Conservation (phyloP, 2,888 invertebrate genomes). For the Neelides folsomi region DNA sequence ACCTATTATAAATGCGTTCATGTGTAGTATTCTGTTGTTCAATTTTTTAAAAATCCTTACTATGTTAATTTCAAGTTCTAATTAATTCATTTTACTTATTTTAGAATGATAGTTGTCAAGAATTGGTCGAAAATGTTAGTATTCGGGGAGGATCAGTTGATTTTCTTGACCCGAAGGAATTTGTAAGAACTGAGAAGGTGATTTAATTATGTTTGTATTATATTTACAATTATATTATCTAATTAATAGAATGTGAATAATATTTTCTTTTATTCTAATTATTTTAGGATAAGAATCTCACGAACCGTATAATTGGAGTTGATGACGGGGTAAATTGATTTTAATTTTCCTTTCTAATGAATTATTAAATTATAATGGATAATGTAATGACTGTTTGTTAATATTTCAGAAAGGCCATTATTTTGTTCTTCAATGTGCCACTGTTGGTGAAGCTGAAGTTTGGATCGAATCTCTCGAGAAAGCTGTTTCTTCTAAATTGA, state of each 20-base stretch:
- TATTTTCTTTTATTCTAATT: not conserved
- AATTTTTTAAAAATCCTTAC: too few species aligned
- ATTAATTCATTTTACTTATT: too few species aligned
- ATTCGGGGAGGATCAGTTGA: conserved; percentile 43
- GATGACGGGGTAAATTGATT: conserved; percentile 36
- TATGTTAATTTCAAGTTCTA: too few species aligned
- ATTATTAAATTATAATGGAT: not conserved
- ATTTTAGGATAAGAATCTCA: conserved; percentile 27
- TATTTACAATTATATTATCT: not conserved
- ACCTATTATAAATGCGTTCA: not conserved
- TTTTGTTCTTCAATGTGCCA: conserved; percentile 40
- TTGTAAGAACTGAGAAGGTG: conserved; percentile 44
- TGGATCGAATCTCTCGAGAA: conserved; percentile 42
- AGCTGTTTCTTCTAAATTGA: conserved; percentile 19
- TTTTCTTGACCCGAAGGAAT: conserved; percentile 40
- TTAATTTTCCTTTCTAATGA: not conserved
- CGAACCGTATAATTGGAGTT: conserved; percentile 34
- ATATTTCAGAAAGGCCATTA: conserved; percentile 41
- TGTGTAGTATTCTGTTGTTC: not conserved
- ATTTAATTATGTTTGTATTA: conserved; percentile 18
- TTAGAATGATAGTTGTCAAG: conserved; percentile 39
- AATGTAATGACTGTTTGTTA: conserved; percentile 4
- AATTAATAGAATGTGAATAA: not conserved
- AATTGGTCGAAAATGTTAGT: conserved; percentile 39
- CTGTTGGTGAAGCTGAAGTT: conserved; percentile 38